Evolutionary conservation across 2,888 invertebrate genomes (phyloP).

Genomic region (Drosophila antonietae): DNA sequence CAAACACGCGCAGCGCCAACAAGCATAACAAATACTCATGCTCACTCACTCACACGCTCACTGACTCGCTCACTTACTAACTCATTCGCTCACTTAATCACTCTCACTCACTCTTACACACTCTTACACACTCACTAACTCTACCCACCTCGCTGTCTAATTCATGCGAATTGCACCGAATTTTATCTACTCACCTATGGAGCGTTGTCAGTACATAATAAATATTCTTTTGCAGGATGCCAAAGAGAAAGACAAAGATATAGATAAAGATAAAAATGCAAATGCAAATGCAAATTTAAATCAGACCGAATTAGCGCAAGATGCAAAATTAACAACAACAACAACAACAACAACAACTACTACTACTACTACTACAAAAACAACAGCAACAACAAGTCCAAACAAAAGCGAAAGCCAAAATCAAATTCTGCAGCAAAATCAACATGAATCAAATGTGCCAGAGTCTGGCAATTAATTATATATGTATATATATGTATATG

Average conservation of each 20-base stretch:
- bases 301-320: constrained; percentile 79
- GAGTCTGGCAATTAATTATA: constrained; percentile 10
- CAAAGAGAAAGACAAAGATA: constrained; percentile 83
- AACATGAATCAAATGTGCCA: constrained; percentile 31
- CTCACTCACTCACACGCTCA: background rate
- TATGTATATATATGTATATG: background rate
- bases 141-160: background rate
- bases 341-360: constrained; percentile 57
- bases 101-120: background rate
- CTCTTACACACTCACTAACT: too few relatives aligned
- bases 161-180: background rate
- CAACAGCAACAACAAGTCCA: constrained; percentile 50
- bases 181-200: background rate
- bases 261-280: constrained; percentile 78
- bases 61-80: background rate
- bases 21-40: constrained; percentile 1
- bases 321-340: constrained; percentile 64
- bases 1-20: background rate
- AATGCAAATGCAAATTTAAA: constrained; percentile 73
- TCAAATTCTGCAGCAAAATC: constrained; percentile 10
- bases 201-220: constrained; percentile 65
- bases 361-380: constrained; percentile 60
- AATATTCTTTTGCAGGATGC: constrained; percentile 83
- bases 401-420: constrained; percentile 28
- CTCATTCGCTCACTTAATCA: constrained; percentile 1